phyloP scores from a whole-genome alignment of 1,140 invertebrate genomes.

The Monochamus saltuarius region DNA sequence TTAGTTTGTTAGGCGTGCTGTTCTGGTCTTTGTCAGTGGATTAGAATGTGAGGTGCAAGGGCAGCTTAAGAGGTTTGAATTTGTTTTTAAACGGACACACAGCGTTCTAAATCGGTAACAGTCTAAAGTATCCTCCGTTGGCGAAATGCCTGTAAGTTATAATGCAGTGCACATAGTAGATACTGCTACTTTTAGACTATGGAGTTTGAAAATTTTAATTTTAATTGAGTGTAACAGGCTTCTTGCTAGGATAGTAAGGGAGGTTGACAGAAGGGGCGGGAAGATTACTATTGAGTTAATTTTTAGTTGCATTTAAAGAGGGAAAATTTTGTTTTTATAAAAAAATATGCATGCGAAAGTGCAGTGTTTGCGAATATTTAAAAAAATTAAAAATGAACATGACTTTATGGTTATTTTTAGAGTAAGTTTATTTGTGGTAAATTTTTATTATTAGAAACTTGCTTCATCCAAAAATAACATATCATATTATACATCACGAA shows the following conservation, averaged over 20 bases:
- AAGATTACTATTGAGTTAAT: not conserved
- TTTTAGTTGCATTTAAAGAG: not conserved
- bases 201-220: constrained; percentile 27
- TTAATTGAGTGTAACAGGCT: constrained; percentile 12
- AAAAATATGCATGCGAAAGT: not conserved
- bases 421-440: constrained; percentile 35
- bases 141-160: constrained; percentile 47
- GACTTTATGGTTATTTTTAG: constrained; percentile 37
- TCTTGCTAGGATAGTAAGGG: constrained; percentile 9
- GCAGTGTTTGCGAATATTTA: not conserved
- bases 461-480: constrained; percentile 43
- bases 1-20: not conserved
- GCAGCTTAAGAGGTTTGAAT: constrained; percentile 23
- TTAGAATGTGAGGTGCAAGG: constrained; percentile 7
- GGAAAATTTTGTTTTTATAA: constrained; percentile 9
- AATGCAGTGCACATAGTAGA: constrained; percentile 28
- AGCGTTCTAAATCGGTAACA: constrained; percentile 46
- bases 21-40: not conserved
- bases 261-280: not conserved
- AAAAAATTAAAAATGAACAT: not conserved
- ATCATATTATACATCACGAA: constrained; percentile 35
- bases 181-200: constrained; percentile 40
- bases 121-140: constrained; percentile 46
- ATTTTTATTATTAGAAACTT: constrained; percentile 45
- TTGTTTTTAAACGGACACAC: constrained; percentile 32